Conservation (phyloP, 2,113 vertebrate genomes). For the Chrysochloris asiatica region DNA sequence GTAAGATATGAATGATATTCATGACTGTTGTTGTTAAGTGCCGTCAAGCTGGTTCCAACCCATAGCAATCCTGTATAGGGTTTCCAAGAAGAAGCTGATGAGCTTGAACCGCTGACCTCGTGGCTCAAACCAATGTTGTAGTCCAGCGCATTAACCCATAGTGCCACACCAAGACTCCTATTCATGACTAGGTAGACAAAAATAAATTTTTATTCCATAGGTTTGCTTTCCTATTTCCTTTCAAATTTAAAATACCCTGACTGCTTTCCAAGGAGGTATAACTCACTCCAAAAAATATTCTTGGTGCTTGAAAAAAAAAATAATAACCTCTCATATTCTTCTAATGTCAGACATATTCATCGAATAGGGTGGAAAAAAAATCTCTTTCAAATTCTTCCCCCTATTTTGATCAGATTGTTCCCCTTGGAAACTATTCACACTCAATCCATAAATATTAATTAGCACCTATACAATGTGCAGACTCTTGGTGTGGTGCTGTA, state of each 20-base stretch:
- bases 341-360: neutral
- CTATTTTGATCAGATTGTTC: slow-evolving; percentile 32
- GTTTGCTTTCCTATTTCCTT: slow-evolving; percentile 41
- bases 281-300: neutral
- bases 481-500: no score
- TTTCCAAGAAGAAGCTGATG: no score
- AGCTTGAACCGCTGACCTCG: no score
- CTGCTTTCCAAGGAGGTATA: slow-evolving; percentile 3
- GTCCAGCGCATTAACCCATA: no score
- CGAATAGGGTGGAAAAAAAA: neutral
- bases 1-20: neutral
- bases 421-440: neutral
- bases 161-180: no score
- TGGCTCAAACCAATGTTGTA: no score
- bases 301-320: neutral
- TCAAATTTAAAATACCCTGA: neutral
- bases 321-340: neutral
- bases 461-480: neutral
- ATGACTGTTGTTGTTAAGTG: no score
- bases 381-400: slow-evolving; percentile 17
- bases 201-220: neutral
- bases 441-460: neutral
- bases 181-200: neutral
- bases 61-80: no score
- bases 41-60: no score